phyloP scores from a whole-genome alignment of 2,113 vertebrate species.

The Brachyhypopomus occidentalis region DNA sequence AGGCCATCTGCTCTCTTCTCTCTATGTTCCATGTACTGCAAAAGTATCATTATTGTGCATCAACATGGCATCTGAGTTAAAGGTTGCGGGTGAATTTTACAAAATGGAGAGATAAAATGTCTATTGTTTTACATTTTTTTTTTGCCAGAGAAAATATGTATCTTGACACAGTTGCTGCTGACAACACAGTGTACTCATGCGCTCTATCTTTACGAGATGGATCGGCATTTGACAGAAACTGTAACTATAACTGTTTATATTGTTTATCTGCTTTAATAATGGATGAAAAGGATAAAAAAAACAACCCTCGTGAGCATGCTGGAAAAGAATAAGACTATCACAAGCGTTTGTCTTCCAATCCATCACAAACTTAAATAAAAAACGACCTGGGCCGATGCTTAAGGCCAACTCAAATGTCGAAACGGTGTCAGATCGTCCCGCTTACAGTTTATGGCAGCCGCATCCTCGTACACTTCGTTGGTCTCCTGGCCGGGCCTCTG shows the following conservation, averaged over 20 bases:
- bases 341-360: neutral
- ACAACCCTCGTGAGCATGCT: neutral
- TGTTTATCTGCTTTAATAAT: neutral
- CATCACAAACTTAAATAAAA: neutral
- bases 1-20: neutral
- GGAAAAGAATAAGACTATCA: neutral
- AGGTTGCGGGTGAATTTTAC: neutral
- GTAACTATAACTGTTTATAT: no score
- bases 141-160: neutral
- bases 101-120: neutral
- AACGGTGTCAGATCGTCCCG: conserved; percentile 70
- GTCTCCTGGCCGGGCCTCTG: conserved; percentile 81
- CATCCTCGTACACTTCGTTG: conserved; percentile 89
- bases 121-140: neutral
- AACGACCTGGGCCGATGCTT: no score
- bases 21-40: neutral
- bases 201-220: no score
- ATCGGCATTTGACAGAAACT: no score
- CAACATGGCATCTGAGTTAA: neutral
- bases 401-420: conserved; percentile 75
- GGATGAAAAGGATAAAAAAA: neutral
- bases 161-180: neutral
- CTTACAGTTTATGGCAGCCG: conserved; percentile 78
- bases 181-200: neutral
- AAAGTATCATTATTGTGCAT: conserved; percentile 5